Evolutionary conservation across 2,888 invertebrate genomes (phyloP).

Genomic region (Hypolimnas misippus): DNA sequence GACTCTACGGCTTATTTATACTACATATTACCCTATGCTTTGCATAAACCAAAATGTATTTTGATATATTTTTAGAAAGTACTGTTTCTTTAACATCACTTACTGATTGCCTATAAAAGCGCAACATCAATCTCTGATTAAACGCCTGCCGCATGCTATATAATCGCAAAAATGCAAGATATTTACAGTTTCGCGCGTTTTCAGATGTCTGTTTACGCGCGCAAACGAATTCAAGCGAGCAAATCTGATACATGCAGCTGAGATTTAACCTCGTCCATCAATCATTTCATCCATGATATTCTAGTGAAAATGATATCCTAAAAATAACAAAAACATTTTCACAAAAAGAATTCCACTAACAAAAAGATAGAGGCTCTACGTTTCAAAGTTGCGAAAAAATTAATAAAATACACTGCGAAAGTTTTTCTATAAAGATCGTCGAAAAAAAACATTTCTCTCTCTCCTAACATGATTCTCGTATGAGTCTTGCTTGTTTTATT

Average conservation of each 20-base stretch:
- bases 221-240: too few relatives aligned
- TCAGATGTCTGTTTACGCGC: too few relatives aligned
- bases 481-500: slow-evolving; percentile 10
- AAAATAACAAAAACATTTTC: background rate
- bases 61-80: too few relatives aligned
- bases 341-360: slow-evolving; percentile 3
- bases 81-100: too few relatives aligned
- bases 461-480: background rate
- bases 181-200: too few relatives aligned
- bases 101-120: too few relatives aligned
- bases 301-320: background rate
- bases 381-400: slow-evolving; percentile 9
- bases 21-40: too few relatives aligned
- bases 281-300: background rate
- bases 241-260: background rate
- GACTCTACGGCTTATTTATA: too few relatives aligned
- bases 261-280: background rate
- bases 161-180: too few relatives aligned
- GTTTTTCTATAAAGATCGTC: slow-evolving; percentile 3
- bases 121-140: too few relatives aligned
- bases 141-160: too few relatives aligned
- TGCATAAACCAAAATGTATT: too few relatives aligned
- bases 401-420: slow-evolving; percentile 3
- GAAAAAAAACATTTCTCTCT: background rate
- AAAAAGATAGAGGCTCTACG: background rate